Conservation (phyloP, 2,888 invertebrate species). For the Homarus gammarus region DNA sequence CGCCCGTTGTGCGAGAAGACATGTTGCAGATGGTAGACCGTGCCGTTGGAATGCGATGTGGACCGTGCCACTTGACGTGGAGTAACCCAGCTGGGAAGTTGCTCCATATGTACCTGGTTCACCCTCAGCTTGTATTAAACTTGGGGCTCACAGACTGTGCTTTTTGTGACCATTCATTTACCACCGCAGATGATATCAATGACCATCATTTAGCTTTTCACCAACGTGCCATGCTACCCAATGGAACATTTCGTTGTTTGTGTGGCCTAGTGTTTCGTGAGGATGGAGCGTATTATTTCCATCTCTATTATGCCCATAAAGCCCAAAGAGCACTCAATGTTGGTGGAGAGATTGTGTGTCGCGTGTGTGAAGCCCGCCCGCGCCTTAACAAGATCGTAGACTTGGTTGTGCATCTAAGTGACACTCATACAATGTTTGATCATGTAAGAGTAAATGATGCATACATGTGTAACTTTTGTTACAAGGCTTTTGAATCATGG, state of each 20-base stretch:
- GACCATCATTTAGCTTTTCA: conserved; percentile 74
- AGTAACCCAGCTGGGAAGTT: conserved; percentile 70
- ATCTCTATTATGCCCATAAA: conserved; percentile 75
- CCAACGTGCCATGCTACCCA: conserved; percentile 65
- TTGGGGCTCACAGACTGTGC: conserved; percentile 72
- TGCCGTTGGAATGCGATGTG: conserved; percentile 55
- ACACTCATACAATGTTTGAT: conserved; percentile 75
- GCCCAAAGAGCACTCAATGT: conserved; percentile 72
- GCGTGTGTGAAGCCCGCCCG: conserved; percentile 70
- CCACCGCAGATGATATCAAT: conserved; percentile 73
- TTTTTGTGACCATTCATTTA: conserved; percentile 72
- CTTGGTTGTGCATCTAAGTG: conserved; percentile 73
- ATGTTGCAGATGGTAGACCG: conserved; percentile 51
- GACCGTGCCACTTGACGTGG: conserved; percentile 60
- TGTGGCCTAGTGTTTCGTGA: conserved; percentile 75
- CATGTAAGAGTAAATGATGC: conserved; percentile 74
- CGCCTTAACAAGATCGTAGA: conserved; percentile 75
- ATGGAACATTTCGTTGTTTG: conserved; percentile 73
- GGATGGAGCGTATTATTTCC: conserved; percentile 75
- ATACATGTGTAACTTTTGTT: conserved; percentile 75
- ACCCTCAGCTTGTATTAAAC: conserved; percentile 72
- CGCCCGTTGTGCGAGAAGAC: conserved; percentile 50
- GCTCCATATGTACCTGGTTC: conserved; percentile 75
- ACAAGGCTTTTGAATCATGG: conserved; percentile 75
- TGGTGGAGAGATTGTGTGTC: conserved; percentile 73